Evolutionary conservation across 2,888 invertebrate species (phyloP).

Genomic region (Cheilosia impressa): DNA sequence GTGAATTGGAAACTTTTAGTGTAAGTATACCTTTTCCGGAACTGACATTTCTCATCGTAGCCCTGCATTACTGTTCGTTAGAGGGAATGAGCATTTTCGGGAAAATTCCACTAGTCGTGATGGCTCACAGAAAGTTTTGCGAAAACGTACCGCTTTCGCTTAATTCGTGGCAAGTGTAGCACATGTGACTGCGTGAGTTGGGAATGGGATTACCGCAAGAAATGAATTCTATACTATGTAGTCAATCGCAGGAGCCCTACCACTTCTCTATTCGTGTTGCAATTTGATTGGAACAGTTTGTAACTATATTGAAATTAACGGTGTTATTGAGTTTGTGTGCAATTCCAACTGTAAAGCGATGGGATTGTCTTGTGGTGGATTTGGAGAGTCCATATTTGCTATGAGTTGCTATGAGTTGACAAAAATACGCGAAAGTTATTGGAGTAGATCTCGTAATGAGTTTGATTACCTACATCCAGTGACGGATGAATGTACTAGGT

Average conservation of each 20-base stretch:
- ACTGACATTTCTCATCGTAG: conserved; percentile 44
- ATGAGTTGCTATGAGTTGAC: neutral
- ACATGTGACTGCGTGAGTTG: conserved; percentile 9
- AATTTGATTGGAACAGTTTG: conserved; percentile 49
- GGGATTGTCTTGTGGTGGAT: conserved; percentile 26
- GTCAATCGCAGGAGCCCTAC: neutral
- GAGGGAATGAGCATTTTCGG: neutral
- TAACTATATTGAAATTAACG: conserved; percentile 66
- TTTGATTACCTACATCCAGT: too few relatives aligned
- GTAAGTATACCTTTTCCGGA: conserved; percentile 66
- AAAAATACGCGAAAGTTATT: too few relatives aligned
- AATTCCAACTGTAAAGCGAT: conserved; percentile 12
- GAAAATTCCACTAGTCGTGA: neutral
- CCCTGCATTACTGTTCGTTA: conserved; percentile 12
- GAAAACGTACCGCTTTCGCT: conserved; percentile 33
- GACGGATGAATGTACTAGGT: too few relatives aligned
- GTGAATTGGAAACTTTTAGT: conserved; percentile 75
- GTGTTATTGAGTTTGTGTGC: conserved; percentile 50
- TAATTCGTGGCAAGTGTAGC: conserved; percentile 47
- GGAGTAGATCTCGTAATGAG: too few relatives aligned
- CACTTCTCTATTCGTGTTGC: conserved; percentile 43
- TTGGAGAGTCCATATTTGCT: neutral
- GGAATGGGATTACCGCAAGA: neutral
- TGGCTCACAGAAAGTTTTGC: conserved; percentile 38
- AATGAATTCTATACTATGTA: neutral